Conservation (phyloP, 2,888 invertebrate genomes). For the Podotricha telesiphe region DNA sequence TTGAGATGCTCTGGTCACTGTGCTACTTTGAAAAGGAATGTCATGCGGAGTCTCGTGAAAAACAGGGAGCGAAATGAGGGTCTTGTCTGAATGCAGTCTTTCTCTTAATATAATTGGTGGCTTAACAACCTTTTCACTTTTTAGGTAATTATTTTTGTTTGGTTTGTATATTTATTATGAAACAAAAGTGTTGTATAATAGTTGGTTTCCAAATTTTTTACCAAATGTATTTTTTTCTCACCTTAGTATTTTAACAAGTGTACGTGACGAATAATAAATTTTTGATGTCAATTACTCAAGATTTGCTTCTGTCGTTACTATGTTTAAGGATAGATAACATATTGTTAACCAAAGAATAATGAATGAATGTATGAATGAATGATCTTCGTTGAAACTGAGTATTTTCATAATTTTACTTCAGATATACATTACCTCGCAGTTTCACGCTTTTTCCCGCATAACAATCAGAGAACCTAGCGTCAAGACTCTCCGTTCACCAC, state of each 20-base stretch:
- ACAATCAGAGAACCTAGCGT: too few relatives aligned
- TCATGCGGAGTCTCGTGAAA: constrained; percentile 46
- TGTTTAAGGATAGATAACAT: background rate
- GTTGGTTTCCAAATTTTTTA: background rate
- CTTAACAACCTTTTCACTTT: background rate
- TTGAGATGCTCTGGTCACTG: constrained; percentile 48
- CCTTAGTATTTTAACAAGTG: background rate
- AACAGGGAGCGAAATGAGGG: constrained; percentile 41
- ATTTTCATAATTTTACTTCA: too few relatives aligned
- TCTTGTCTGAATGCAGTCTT: constrained; percentile 1
- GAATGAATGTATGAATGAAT: too few relatives aligned
- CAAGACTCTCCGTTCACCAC: too few relatives aligned
- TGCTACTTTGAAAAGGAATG: constrained; percentile 44
- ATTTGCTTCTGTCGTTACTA: background rate
- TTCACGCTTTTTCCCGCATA: too few relatives aligned
- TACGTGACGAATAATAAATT: constrained; percentile 19
- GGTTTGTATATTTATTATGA: background rate
- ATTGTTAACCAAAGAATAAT: background rate
- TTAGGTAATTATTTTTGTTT: background rate
- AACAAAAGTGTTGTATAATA: background rate
- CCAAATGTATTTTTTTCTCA: too few relatives aligned
- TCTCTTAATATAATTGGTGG: background rate
- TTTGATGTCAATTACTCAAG: constrained; percentile 4
- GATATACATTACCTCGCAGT: too few relatives aligned
- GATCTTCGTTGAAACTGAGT: background rate